Evolutionary conservation across 2,888 invertebrate species (phyloP), one percentile per base, ranked within the genome.

Genomic region (Pasiphila rectangulata): DNA sequence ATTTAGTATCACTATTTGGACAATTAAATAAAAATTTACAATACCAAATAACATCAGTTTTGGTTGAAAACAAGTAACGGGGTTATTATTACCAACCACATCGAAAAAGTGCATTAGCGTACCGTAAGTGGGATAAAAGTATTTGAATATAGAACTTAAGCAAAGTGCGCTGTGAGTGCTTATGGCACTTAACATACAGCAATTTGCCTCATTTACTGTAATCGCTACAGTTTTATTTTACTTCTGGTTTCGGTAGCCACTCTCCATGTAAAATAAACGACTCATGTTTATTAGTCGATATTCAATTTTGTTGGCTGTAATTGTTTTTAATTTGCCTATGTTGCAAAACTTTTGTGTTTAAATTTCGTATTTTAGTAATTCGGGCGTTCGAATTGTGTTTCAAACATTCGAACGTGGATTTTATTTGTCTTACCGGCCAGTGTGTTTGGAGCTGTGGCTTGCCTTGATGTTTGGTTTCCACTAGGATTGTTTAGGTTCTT

Each of bases 81-180:
- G 72, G 68, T 68, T 67, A 69, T 80, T 83, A 83, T 83, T 85
- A 83, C 81, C 65, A 74, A 75, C 71, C 72, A 79, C 77, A 75
- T 79, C 71, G 78, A 84, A 86, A 85, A 85, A 86, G 77, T 83
- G 79, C 86, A 87, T 87, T 86, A 86, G 79, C 72, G 78, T 76
- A 70, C 73, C 62, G 75, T 82, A 74, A 85, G 79, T 81, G 79
- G 81, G 69, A 82, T 81, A 81, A 82, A 80, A 82, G 79, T 83
- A 83, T 86, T 85, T 83, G 83, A 84, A 85, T 84, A 83, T 79
- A 80, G 77, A 79, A 72, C 78, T 79, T 75, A 78, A 80, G 81
- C 76, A 75, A 80, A 82, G 79, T 79, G 76, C 76, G 70, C 74
- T 70, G 72, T 75, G 75, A 83, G 83, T 79, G 79, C 75, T 79